phyloP scores from a whole-genome alignment of 2,888 invertebrate species.

The Epinotia ramella region DNA sequence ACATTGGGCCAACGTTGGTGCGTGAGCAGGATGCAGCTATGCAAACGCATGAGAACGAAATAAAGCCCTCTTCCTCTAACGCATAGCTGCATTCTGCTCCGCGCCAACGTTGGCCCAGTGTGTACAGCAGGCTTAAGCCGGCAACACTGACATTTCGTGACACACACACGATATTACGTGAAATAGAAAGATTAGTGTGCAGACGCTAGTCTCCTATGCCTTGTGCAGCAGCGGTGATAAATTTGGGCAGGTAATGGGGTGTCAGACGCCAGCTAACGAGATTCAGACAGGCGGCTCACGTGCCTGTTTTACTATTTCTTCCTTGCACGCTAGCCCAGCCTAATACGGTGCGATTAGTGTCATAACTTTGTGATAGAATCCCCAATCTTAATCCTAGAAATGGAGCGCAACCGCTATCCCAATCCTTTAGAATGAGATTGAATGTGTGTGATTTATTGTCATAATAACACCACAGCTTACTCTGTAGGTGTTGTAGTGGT shows the following conservation, averaged over 20 bases:
- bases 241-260: constrained; percentile 53
- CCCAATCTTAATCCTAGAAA: neutral
- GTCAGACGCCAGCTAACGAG: constrained; percentile 52
- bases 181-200: too few relatives aligned
- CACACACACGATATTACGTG: too few relatives aligned
- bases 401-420: neutral
- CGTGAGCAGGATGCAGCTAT: too few relatives aligned
- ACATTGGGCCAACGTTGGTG: too few relatives aligned
- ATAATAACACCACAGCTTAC: too few relatives aligned
- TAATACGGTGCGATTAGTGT: constrained; percentile 20
- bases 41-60: too few relatives aligned
- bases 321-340: constrained; percentile 33
- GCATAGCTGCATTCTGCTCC: too few relatives aligned
- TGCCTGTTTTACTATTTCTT: constrained; percentile 50
- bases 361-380: constrained; percentile 5
- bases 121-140: too few relatives aligned
- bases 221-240: constrained; percentile 41
- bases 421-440: neutral
- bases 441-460: neutral
- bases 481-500: too few relatives aligned
- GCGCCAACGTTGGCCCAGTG: too few relatives aligned
- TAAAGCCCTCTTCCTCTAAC: too few relatives aligned
- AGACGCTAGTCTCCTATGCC: neutral
- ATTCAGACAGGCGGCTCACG: constrained; percentile 50
- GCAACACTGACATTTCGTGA: too few relatives aligned